Evolutionary conservation across 1,140 invertebrate genomes (phyloP).

Genomic region (Thaumatotibia leucotreta): DNA sequence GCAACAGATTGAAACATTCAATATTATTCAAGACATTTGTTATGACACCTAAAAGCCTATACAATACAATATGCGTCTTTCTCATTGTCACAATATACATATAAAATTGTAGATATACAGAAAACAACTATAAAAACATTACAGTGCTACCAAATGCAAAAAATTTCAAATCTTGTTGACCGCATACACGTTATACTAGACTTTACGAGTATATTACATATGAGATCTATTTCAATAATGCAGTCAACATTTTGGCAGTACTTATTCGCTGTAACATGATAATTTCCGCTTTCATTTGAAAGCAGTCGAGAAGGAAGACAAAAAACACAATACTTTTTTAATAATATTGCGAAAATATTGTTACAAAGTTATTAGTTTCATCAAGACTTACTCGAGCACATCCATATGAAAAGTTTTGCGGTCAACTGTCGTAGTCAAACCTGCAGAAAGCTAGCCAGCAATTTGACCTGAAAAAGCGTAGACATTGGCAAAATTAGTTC

Average conservation of each 20-base stretch:
- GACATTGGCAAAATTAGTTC: constrained; percentile 19
- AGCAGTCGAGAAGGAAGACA: neutral
- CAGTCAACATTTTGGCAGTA: constrained; percentile 6
- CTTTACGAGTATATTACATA: constrained; percentile 2
- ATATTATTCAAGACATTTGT: neutral
- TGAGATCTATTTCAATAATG: constrained; percentile 6
- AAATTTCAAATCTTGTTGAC: neutral
- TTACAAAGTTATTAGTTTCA: neutral
- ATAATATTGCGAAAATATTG: neutral
- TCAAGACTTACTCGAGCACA: neutral
- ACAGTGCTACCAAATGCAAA: neutral
- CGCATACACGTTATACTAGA: neutral
- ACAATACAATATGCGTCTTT: neutral
- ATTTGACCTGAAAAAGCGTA: neutral
- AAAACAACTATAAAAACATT: neutral
- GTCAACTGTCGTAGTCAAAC: neutral
- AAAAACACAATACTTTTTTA: constrained; percentile 2
- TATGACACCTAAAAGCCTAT: neutral
- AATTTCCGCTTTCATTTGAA: neutral
- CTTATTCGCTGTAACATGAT: neutral
- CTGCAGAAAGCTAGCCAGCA: neutral
- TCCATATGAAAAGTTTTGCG: neutral
- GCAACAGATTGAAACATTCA: neutral
- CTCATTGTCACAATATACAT: neutral
- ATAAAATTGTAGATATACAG: neutral